Evolutionary conservation across 2,797 vertebrate genomes (phyloP).

Genomic region (Ceyx erithaca): DNA sequence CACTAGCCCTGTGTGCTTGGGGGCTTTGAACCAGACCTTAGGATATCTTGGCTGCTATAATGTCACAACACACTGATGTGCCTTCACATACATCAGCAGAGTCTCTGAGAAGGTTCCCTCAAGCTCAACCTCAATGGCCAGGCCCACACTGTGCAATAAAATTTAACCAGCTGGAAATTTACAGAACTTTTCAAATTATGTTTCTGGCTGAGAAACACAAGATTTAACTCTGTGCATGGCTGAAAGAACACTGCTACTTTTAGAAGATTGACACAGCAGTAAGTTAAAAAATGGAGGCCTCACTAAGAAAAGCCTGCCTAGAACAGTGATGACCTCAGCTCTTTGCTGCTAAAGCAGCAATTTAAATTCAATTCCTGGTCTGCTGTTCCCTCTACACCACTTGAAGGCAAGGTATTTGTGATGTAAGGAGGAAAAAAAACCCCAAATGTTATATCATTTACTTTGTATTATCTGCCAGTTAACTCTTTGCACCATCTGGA

Average conservation of each 20-base stretch:
- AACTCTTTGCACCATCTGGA: not conserved
- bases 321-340: not conserved
- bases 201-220: not conserved
- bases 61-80: not conserved
- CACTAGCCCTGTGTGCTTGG: no score
- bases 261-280: not conserved
- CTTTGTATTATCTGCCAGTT: not conserved
- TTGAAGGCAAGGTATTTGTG: not conserved
- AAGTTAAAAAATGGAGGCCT: not conserved
- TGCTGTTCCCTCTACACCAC: not conserved
- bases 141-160: not conserved
- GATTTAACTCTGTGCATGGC: not conserved
- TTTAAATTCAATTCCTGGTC: not conserved
- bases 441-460: not conserved
- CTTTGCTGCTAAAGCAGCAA: not conserved
- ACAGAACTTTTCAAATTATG: not conserved
- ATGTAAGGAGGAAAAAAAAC: not conserved
- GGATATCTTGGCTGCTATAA: not conserved
- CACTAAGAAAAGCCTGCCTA: not conserved
- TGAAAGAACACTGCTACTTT: not conserved
- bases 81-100: fast-evolving
- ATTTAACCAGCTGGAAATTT: not conserved
- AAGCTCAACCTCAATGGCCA: not conserved
- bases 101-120: not conserved
- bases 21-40: no score